Evolutionary conservation across 2,888 invertebrate genomes (phyloP), one percentile per base, ranked within the genome.

Genomic region (Athalia circularis): DNA sequence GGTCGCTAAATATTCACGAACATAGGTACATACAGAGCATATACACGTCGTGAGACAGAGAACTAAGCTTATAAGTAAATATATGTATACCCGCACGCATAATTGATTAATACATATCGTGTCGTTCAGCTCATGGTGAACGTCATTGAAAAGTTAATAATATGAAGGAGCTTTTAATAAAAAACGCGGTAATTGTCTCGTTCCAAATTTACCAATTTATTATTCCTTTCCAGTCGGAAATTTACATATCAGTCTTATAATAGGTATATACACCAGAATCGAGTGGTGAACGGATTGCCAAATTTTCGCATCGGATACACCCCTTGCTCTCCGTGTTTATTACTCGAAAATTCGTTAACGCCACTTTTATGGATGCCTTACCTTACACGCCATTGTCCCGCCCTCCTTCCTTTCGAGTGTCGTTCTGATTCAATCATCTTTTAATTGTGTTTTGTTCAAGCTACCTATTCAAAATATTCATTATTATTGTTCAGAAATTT

Each of bases 401-500:
- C 59, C n/a, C 62, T 61, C 74, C 50, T 62, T 50, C 5, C 45
- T 62, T 50, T 43, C 62, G 75, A 62, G 62, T 64, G 75, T 75
- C 62, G 75, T 50, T n/a, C 50, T 50, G 50, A 75, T 62, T 9
- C 61, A 75, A 64, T 75, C 64, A 75, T 75, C 75, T 64, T 75
- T 64, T 75, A 75, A 75, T 75, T 64, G 48, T 62, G 29, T 75
- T 75, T 64, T 48, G 50, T 75, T 75, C 50, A 64, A 64, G 64
- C 52, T 62, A 64, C 47, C 75, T 59, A 48, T 75, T 75, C 62
- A 52, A 72, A 72, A 64, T 75, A 61, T 75, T 75, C 62, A 75
- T 75, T 75, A 75, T 75, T 75, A 50, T 75, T 75, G 75, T 75
- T 72, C 47, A 6, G 43, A 62, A 75, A 75, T 64, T 50, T 64